Evolutionary conservation across 1,140 invertebrate species (phyloP).

Genomic region (Sarcophaga peregrina): DNA sequence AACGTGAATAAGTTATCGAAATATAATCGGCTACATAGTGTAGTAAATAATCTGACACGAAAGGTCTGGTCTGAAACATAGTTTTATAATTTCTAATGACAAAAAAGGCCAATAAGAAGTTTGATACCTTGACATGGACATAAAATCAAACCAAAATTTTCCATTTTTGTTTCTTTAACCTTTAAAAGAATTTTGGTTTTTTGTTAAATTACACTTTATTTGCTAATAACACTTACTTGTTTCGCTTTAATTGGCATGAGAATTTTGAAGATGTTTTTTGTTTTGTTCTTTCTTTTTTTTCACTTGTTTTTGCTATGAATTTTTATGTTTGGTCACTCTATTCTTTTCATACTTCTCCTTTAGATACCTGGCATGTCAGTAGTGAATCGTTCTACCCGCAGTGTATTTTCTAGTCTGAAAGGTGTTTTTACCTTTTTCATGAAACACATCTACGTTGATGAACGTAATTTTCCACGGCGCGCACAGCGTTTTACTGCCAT

Average conservation of each 20-base stretch:
- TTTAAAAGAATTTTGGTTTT: not conserved
- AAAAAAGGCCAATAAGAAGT: not conserved
- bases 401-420: conserved; percentile 73
- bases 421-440: conserved; percentile 72
- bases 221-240: not conserved
- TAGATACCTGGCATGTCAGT: conserved; percentile 74
- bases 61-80: conserved; percentile 61
- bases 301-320: not conserved
- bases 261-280: not conserved
- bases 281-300: not conserved
- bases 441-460: conserved; percentile 74
- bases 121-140: not conserved
- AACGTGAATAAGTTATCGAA: conserved; percentile 54
- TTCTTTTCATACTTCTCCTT: conserved; percentile 42
- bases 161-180: too few species aligned
- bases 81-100: conserved; percentile 24
- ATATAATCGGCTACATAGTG: conserved; percentile 60
- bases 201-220: not conserved
- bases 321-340: not conserved
- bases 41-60: conserved; percentile 59
- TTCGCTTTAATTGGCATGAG: not conserved
- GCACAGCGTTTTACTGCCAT: conserved; percentile 82
- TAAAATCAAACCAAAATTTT: too few species aligned
- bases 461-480: conserved; percentile 76
- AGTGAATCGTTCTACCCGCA: conserved; percentile 72